Base-by-base conservation (phyloP, 1,140 invertebrate species). In the Holotrichia oblita region DNA sequence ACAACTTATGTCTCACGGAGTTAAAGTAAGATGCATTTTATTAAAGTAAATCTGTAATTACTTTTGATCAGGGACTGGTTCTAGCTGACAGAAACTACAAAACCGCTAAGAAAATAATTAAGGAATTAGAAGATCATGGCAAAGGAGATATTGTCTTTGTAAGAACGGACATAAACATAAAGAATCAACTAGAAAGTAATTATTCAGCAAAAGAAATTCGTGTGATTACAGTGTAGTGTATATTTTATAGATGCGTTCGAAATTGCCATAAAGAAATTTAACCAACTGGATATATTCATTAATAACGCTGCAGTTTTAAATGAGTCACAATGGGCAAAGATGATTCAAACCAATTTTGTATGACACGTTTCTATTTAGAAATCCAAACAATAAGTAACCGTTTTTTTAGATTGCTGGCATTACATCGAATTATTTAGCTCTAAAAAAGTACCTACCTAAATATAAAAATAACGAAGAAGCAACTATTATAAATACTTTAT, bases 381-480 rank as follows among this genome's bases (percentile, higher is more conserved):
- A 24, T 34, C 8, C 0, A 27, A 14, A 7, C 8, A 10, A 14
- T 40, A 64, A 8, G 4, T 14, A 17, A n/a, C n/a, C n/a, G n/a
- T n/a, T n/a, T n/a, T 27, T 64, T 61, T 59, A 77, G 76, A 41
- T 10, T 8, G 22, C 48, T 44, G 61, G n/a, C 41, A 10, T 78
- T 9, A 69, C 34, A 72, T 82, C 83, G 9, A 79, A 80, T 22
- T 44, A 79, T 22, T 42, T 85, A 17, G 84, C 81, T 6, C 40
- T 85, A 3, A 83, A 83, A 55, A 80, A 82, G n/a, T 85, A 85
- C 74, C 72, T 85, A 59, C 79, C 80, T 34, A 85, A 81, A n/a
- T 48, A 83, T 59, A 82, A 76, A 79, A 77, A 77, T 17, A 80
- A 79, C 10, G 12, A 76, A 10, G 82, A 84, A 77, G 82, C 77